phyloP scores from a whole-genome alignment of 2,113 vertebrate genomes.

The Microtus richardsoni region DNA sequence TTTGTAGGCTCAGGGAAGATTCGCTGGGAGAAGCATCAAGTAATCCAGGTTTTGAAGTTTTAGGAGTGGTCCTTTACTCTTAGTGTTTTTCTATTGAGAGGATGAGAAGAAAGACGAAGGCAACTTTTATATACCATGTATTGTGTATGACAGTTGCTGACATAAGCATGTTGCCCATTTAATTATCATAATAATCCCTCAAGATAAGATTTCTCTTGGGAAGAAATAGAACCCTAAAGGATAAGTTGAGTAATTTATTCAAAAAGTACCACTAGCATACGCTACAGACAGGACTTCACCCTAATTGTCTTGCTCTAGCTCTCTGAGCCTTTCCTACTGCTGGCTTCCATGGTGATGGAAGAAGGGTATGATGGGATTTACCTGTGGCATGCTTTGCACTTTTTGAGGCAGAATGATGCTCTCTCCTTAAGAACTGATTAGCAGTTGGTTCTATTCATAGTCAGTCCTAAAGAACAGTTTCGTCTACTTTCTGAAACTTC shows the following conservation, averaged over 20 bases:
- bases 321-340: not conserved
- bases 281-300: not conserved
- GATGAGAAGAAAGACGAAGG: not conserved
- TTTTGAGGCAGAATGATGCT: constrained; percentile 35
- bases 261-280: not conserved
- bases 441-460: not conserved
- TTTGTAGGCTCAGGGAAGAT: not conserved
- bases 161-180: not conserved
- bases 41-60: not conserved
- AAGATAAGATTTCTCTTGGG: not conserved
- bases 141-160: not conserved
- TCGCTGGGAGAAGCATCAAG: not conserved
- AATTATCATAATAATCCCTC: not conserved
- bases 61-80: not conserved
- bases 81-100: not conserved
- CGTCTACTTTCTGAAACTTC: not conserved
- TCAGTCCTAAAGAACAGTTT: not conserved
- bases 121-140: not conserved
- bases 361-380: not conserved
- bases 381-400: not conserved
- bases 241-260: not conserved
- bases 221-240: not conserved
- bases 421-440: constrained; percentile 50
- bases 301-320: not conserved
- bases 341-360: not conserved